Evolutionary conservation across 2,113 vertebrate genomes (phyloP).

Genomic region (Perognathus longimembris): DNA sequence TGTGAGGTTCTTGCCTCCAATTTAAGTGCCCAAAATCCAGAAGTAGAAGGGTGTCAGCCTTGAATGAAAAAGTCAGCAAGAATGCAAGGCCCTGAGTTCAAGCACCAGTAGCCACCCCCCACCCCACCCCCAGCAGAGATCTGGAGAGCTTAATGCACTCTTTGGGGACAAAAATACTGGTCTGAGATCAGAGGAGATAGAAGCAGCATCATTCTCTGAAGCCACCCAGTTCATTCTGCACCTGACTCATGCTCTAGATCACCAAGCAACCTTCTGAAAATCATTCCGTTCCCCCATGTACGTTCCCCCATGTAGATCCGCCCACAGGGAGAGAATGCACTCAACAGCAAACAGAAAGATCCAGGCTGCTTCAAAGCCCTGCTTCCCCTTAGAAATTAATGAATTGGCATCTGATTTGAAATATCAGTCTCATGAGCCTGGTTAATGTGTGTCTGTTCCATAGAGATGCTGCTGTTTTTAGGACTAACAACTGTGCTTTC

Average conservation of each 20-base stretch:
- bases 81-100: too few species aligned
- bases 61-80: too few species aligned
- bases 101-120: too few species aligned
- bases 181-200: background rate
- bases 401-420: slow-evolving; percentile 78
- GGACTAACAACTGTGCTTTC: slow-evolving; percentile 61
- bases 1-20: too few species aligned
- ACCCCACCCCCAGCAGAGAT: too few species aligned
- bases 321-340: slow-evolving; percentile 52
- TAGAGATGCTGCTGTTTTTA: slow-evolving; percentile 59
- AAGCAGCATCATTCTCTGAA: slow-evolving; percentile 40
- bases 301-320: background rate
- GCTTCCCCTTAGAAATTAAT: slow-evolving; percentile 72
- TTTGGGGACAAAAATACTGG: slow-evolving; percentile 33
- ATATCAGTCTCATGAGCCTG: slow-evolving; percentile 70
- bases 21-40: too few species aligned
- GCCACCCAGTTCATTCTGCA: background rate
- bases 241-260: background rate
- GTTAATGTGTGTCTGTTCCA: slow-evolving; percentile 61
- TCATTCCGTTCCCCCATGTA: slow-evolving; percentile 16
- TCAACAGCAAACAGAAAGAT: slow-evolving; percentile 49
- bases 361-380: slow-evolving; percentile 59
- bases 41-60: too few species aligned
- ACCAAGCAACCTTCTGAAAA: slow-evolving; percentile 52
- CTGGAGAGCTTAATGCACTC: background rate